These are phyloP conservation scores for Onychostoma macrolepis DNA, from an alignment of 2,113 vertebrate genomes.

Conservation along the genomic window DNA sequence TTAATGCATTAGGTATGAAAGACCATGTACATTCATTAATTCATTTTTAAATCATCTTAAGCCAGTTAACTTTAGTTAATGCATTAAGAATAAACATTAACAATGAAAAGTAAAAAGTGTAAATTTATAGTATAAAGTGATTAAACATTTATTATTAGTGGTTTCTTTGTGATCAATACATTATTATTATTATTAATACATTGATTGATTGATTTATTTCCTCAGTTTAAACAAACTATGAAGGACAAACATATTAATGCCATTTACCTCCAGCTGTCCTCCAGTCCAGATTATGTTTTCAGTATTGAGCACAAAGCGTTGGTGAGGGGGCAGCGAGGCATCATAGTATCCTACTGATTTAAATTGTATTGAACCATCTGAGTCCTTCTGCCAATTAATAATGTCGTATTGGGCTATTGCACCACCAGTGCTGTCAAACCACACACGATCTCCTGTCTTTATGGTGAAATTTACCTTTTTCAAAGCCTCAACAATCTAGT, in stretches of 20 bases:
- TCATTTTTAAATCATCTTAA: background rate
- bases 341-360: slow-evolving; percentile 76
- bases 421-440: slow-evolving; percentile 74
- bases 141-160: background rate
- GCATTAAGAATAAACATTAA: background rate
- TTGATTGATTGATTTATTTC: background rate
- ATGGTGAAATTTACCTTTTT: slow-evolving; percentile 71
- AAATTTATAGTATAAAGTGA: no score
- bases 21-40: background rate
- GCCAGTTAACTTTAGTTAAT: background rate
- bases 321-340: slow-evolving; percentile 68
- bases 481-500: slow-evolving; percentile 55
- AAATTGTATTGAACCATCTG: slow-evolving; percentile 65
- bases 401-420: slow-evolving; percentile 71
- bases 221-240: background rate
- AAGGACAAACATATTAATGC: background rate
- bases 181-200: no score
- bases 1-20: no score
- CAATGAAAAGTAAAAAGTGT: background rate
- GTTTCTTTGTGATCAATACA: background rate
- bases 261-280: slow-evolving; percentile 59
- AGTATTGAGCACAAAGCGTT: slow-evolving; percentile 66
- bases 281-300: slow-evolving; percentile 69
- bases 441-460: slow-evolving; percentile 67
- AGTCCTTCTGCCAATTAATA: slow-evolving; percentile 28